Base-by-base conservation (phyloP, 2,113 vertebrate species). In the Megaceryle torquata region DNA sequence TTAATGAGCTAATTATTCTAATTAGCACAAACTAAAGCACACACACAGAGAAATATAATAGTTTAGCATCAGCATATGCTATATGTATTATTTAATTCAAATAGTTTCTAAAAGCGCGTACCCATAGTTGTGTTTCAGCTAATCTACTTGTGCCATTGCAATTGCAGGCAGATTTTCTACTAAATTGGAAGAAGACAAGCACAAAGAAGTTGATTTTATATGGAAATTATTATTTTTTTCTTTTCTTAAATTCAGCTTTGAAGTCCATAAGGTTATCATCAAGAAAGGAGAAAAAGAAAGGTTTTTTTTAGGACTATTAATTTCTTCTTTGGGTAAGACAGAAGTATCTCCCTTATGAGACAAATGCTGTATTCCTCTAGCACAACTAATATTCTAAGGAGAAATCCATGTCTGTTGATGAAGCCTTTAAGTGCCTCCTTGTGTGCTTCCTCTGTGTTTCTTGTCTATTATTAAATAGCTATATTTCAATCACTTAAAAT, bases 381-480 rank as follows among this genome's bases (percentile, higher is more conserved):
- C 2, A 21, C 16, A 76, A 65, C 93, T 85, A 88, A 59, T 67
- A 95, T 93, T 93, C 78, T 76, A 82, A 85, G 26, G 33, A 82
- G 57, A 94, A 91, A 87, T 4, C 8, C 35, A 12, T 13, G 15
- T 69, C 67, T 88, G 35, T 35, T 78, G 74, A 87, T 83, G 74
- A 93, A 89, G 39, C 25, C 63, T 15, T 35, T 68, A 71, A 85
- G 43, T 88, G 28, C 54, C 28, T 90, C 71, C 82, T 57, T 82
- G 28, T 87, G 48, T 70, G 7, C 48, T 88, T 93, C 53, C 26
- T 88, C 79, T 57, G 44, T 79, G 54, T 80, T 95, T 88, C 86
- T 93, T 82, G 33, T 37, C 67, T 90, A 28, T 77, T 80, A 82
- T 82, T 90, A 85, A 91, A 89, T 48, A 93, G 18, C 37, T 88